Evolutionary conservation across 2,888 invertebrate species (phyloP).

Genomic region (Apeira syringaria): DNA sequence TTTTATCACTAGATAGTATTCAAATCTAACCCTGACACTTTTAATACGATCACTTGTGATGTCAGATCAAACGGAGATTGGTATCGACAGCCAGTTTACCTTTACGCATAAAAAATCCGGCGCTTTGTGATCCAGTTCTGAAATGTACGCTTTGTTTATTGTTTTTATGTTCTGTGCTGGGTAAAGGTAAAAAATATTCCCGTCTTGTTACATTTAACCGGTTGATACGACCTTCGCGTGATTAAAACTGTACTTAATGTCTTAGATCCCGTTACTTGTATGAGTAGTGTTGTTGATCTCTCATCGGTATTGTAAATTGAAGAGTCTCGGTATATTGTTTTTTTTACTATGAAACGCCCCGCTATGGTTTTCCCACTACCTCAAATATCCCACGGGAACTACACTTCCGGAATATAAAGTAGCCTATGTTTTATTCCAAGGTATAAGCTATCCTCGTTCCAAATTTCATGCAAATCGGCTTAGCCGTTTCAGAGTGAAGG

Average conservation of each 20-base stretch:
- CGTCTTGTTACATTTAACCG: constrained; percentile 49
- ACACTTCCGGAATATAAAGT: no score
- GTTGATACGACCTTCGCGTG: constrained; percentile 56
- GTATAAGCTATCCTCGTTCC: no score
- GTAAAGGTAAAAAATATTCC: constrained; percentile 49
- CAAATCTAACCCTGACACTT: constrained; percentile 30
- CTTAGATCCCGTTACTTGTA: constrained; percentile 39
- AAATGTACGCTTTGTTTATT: constrained; percentile 54
- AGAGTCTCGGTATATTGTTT: no score
- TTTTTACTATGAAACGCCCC: no score
- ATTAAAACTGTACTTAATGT: constrained; percentile 27
- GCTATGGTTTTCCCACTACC: no score
- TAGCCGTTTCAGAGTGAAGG: no score
- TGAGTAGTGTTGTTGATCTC: constrained; percentile 5
- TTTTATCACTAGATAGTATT: constrained; percentile 18
- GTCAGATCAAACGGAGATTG: constrained; percentile 9
- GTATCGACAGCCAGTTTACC: constrained; percentile 22
- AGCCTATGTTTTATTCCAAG: no score
- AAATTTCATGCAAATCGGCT: no score
- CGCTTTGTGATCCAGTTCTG: constrained; percentile 47
- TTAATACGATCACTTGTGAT: constrained; percentile 21
- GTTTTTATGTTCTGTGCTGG: constrained; percentile 51
- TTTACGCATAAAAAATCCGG: constrained; percentile 32
- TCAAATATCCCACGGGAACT: no score
- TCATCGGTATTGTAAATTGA: constrained; percentile 12